Conservation (phyloP, 2,888 invertebrate species). For the Agrilus biguttatus region DNA sequence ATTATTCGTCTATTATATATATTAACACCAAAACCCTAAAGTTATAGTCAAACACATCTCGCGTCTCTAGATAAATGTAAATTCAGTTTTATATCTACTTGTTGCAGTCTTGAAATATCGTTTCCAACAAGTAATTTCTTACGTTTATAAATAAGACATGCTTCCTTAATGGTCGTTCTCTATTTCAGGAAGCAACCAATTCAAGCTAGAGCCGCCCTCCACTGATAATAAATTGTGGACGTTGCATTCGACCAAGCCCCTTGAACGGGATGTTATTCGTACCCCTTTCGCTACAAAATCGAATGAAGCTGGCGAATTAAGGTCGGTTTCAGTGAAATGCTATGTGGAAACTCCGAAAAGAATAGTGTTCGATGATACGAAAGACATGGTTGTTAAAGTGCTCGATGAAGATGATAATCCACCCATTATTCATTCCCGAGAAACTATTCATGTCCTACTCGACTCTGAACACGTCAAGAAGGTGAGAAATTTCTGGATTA, state of each 20-base stretch:
- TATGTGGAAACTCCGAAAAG: slow-evolving; percentile 28
- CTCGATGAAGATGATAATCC: slow-evolving; percentile 37
- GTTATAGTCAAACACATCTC: no score
- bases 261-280: slow-evolving; percentile 14
- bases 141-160: no score
- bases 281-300: slow-evolving; percentile 26
- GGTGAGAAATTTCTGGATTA: slow-evolving; percentile 12
- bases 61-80: no score
- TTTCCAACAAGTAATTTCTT: no score
- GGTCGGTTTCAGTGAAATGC: slow-evolving; percentile 28
- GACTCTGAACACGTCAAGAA: slow-evolving; percentile 17
- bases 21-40: no score
- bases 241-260: slow-evolving; percentile 25
- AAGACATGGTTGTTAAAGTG: slow-evolving; percentile 31
- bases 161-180: not conserved
- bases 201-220: slow-evolving; percentile 14
- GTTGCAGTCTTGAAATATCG: no score
- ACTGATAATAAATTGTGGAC: slow-evolving; percentile 16
- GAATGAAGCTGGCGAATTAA: slow-evolving; percentile 23
- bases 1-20: no score
- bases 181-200: slow-evolving; percentile 12
- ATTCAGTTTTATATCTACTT: no score
- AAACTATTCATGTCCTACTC: slow-evolving; percentile 22
- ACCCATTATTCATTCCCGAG: slow-evolving; percentile 24
- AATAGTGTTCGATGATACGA: slow-evolving; percentile 22